phyloP scores from a whole-genome alignment of 2,888 invertebrate genomes.

The Sminthurides aquaticus region DNA sequence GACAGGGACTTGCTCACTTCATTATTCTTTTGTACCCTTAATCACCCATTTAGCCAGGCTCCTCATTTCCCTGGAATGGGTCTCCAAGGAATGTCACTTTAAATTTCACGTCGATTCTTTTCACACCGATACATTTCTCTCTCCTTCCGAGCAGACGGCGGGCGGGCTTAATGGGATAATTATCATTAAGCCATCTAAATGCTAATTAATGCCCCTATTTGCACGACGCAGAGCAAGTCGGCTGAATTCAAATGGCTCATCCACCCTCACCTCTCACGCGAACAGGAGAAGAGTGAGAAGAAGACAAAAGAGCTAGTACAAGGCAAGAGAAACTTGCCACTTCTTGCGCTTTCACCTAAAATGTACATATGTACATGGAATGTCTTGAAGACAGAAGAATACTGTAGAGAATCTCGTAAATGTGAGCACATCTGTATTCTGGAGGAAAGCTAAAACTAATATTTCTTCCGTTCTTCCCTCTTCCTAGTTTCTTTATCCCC shows the following conservation, averaged over 20 bases:
- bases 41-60: constrained; percentile 37
- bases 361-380: no score
- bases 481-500: no score
- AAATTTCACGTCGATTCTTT: constrained; percentile 30
- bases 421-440: no score
- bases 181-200: constrained; percentile 54
- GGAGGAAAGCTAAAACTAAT: no score
- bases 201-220: constrained; percentile 51
- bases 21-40: constrained; percentile 41
- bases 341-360: no score
- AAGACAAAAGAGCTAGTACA: no score
- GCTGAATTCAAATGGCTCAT: constrained; percentile 49
- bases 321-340: no score
- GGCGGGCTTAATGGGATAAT: constrained; percentile 46
- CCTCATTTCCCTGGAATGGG: constrained; percentile 39
- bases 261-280: constrained; percentile 18
- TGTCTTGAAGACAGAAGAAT: no score
- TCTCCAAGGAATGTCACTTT: constrained; percentile 34
- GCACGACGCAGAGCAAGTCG: constrained; percentile 46
- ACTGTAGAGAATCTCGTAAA: no score
- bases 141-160: constrained; percentile 28
- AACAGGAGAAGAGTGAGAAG: no score
- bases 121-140: constrained; percentile 30
- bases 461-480: no score
- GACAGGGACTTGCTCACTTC: constrained; percentile 42